A percentile compares a stretch with the other conserved stretches of the same genome.
These are phyloP conservation scores for Delphinapterus leucas DNA, from an alignment of 2,113 vertebrate genomes.

Conservation along the genomic window DNA sequence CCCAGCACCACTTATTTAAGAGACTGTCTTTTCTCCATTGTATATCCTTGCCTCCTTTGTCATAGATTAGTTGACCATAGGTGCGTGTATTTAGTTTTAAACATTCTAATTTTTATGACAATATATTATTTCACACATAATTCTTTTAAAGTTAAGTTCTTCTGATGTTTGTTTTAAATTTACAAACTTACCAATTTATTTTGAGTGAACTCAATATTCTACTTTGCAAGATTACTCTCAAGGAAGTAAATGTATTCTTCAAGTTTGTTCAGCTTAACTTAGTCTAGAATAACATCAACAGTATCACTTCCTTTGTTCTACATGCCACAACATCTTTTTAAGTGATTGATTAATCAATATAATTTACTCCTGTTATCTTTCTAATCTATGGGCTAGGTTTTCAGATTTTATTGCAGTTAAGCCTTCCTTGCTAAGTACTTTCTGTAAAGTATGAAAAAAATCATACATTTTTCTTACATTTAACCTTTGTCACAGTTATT, in stretches of 20 bases:
- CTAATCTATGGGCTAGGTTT: not conserved
- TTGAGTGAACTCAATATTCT: not conserved
- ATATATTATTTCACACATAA: not conserved
- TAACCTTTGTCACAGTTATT: not conserved
- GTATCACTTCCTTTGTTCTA: not conserved
- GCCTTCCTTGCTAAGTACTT: not conserved
- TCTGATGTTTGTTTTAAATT: not conserved
- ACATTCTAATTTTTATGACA: not conserved
- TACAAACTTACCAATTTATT: not conserved
- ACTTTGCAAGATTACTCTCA: not conserved
- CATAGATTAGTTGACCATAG: too few species aligned
- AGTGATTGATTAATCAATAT: not conserved
- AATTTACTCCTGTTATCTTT: not conserved
- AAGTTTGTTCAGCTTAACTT: not conserved
- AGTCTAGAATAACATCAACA: not conserved
- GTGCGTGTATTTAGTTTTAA: not conserved
- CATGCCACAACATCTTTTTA: rapidly evolving
- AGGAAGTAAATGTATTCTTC: not conserved
- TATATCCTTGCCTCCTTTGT: too few species aligned
- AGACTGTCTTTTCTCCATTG: too few species aligned
- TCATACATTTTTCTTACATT: not conserved
- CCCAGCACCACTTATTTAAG: too few species aligned
- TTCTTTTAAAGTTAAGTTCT: not conserved
- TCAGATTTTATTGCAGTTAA: not conserved
- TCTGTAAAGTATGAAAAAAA: not conserved